Evolutionary conservation across 2,113 vertebrate genomes (phyloP).

Genomic region (Albula glossodonta): DNA sequence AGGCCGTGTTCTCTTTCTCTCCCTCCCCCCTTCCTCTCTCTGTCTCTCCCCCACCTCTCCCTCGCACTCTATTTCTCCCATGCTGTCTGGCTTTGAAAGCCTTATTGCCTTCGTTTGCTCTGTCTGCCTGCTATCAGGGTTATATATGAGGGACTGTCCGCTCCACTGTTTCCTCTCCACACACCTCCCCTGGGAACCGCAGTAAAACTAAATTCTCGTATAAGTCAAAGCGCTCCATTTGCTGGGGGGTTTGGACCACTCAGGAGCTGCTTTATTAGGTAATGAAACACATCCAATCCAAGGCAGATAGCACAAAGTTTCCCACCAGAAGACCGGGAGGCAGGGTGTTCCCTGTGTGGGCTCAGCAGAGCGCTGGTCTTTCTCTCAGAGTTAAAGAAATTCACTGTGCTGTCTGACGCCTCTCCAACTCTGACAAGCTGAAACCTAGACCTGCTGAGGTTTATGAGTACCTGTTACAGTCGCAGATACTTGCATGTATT

Average conservation of each 20-base stretch:
- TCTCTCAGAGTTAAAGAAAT: background rate
- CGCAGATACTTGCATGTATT: too few relatives aligned
- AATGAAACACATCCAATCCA: background rate
- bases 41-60: background rate
- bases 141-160: slow-evolving; percentile 6
- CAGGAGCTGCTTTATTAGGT: background rate
- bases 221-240: slow-evolving; percentile 19
- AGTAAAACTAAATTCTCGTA: slow-evolving; percentile 14
- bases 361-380: background rate
- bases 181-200: slow-evolving; percentile 4
- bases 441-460: too few relatives aligned
- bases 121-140: slow-evolving; percentile 6
- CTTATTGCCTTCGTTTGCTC: slow-evolving; percentile 12
- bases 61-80: background rate
- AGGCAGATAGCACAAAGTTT: background rate
- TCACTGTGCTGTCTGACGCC: background rate
- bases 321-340: background rate
- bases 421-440: too few relatives aligned
- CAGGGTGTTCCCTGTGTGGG: background rate
- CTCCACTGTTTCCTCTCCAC: background rate
- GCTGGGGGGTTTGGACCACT: slow-evolving; percentile 12
- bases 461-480: too few relatives aligned
- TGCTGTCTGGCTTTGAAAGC: background rate
- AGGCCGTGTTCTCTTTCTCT: background rate
- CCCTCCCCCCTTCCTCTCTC: background rate